A percentile compares a stretch with the other conserved stretches of the same genome.
Evolutionary conservation across 2,113 vertebrate genomes (phyloP).

Genomic region (Pogona vitticeps): DNA sequence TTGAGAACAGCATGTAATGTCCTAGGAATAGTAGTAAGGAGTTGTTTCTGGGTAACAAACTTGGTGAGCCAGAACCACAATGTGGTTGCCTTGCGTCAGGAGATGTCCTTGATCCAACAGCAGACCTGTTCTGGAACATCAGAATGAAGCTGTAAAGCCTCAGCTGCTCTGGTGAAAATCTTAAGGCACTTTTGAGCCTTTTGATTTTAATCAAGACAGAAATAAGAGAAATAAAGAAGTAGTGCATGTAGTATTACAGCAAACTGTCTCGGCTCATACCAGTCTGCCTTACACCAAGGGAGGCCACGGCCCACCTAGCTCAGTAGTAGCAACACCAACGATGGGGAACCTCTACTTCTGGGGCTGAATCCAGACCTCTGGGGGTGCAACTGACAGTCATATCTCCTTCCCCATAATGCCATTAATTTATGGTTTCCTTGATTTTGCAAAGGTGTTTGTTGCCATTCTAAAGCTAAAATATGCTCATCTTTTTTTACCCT

Average conservation of each 20-base stretch:
- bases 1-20: conserved; percentile 30
- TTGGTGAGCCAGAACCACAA: not conserved
- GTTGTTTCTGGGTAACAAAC: conserved; percentile 27
- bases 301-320: not conserved
- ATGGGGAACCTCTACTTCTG: too few species aligned
- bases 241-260: not conserved
- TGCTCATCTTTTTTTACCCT: too few species aligned
- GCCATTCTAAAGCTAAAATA: too few species aligned
- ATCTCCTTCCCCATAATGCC: too few species aligned
- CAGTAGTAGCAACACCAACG: not conserved
- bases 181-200: not conserved
- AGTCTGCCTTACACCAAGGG: not conserved
- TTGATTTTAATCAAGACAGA: not conserved
- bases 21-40: not conserved
- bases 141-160: not conserved
- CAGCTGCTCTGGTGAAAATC: not conserved
- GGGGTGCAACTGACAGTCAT: too few species aligned
- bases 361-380: too few species aligned
- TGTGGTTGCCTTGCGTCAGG: not conserved
- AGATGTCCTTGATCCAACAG: not conserved
- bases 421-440: too few species aligned
- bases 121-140: not conserved
- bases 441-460: too few species aligned
- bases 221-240: not conserved
- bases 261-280: not conserved